Percentiles rank a stretch among this genome's conserved stretches.
Evolutionary conservation across 2,797 vertebrate genomes (phyloP).

Genomic region (Eulemur rubriventer): DNA sequence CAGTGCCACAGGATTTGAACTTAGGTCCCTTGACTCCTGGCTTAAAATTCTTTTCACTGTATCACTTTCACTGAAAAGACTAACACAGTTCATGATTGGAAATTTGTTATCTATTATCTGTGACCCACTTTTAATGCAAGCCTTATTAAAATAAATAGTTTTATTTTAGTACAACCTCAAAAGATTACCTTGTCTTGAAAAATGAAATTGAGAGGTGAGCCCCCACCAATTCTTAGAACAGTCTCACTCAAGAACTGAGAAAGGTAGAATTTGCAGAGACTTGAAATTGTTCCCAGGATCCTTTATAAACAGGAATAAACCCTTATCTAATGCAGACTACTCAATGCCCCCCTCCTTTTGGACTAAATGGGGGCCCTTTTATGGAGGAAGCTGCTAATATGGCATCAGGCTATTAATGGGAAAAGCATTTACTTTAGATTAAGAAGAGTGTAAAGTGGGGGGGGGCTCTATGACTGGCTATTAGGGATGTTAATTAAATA

Average conservation of each 20-base stretch:
- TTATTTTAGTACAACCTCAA: not conserved
- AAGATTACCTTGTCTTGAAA: conserved; percentile 10
- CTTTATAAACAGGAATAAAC: conserved; percentile 69
- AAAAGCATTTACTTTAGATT: conserved; percentile 87
- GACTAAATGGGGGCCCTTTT: conserved; percentile 69
- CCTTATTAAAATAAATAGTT: conserved; percentile 27
- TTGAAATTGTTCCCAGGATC: not conserved
- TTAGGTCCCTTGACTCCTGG: not conserved
- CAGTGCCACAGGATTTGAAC: not conserved
- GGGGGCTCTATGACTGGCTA: conserved; percentile 83
- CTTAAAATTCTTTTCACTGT: not conserved
- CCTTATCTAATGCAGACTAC: conserved; percentile 54
- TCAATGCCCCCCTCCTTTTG: conserved; percentile 66
- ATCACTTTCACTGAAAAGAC: not conserved
- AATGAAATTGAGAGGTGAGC: not conserved
- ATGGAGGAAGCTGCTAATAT: conserved; percentile 78
- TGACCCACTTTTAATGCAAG: not conserved
- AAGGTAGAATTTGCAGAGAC: not conserved
- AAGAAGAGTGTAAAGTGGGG: conserved; percentile 81
- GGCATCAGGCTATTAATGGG: conserved; percentile 83
- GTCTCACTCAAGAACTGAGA: not conserved
- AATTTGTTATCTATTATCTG: not conserved
- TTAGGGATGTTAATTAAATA: conserved; percentile 88
- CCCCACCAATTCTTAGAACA: not conserved
- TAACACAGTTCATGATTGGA: not conserved